Evolutionary conservation across 2,113 vertebrate species (phyloP), one percentile per base, ranked within the genome.

Genomic region (Gasterosteus nipponicus): DNA sequence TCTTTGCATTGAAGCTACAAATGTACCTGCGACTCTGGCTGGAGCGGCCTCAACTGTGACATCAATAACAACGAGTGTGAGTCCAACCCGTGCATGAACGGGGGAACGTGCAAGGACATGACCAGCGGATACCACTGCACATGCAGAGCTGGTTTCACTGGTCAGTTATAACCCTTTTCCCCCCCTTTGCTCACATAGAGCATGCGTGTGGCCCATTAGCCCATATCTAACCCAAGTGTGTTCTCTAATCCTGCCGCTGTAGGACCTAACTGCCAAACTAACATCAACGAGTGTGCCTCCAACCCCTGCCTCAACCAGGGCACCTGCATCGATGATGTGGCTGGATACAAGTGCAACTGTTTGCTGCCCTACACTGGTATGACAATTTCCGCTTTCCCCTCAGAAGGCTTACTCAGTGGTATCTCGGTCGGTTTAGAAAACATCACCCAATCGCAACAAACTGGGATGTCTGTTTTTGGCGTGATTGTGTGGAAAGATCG

Each of bases 181-280:
- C 19, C 16, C 22, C 12, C 1, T 42, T 93, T 0, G 91, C 29
- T 58, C 33, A 39, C 46, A 65, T 3, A 47, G 49, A 44, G 53
- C 53, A 1, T 68, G 70, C 39, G 67, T 53, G 60, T 15, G 19
- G 58, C n/a, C 16, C 38, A 31, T 47, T 44, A 54, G n/a, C 26
- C n/a, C 7, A 33, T 19, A 9, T 75, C 68, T 90, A 84, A 89
- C 75, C 44, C 47, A 29, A 18, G 69, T 57, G 51, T 83, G 72
- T 78, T 81, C 49, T 85, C 71, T 87, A 80, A 90, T 90, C 54
- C 77, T 4, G 67, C 58, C 41, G 67, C 56, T 75, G 31, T 81
- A 99, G 98, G 98, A 72, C 96, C 97, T 89, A 99, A 97, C 92
- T 99, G 98, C 91, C 98, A 99, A 89, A 98, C 96, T 85, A 99